These are phyloP conservation scores for Platerodrilus igneus DNA, from an alignment of 2,888 invertebrate species.

Conservation along the genomic window DNA sequence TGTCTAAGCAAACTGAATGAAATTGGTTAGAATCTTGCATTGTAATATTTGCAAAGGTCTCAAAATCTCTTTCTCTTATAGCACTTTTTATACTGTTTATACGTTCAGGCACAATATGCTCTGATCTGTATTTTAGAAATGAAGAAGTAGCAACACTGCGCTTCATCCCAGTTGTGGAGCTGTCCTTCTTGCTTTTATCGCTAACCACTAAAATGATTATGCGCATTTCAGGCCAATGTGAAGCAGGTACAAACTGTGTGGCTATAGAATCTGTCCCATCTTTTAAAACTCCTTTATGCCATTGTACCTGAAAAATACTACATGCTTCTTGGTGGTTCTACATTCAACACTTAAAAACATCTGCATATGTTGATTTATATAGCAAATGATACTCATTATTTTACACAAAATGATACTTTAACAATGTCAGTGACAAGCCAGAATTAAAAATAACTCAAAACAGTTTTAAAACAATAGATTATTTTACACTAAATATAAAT, in stretches of 20 bases:
- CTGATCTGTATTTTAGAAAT: conserved; percentile 69
- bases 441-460: too few relatives aligned
- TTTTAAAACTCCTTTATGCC: conserved; percentile 67
- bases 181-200: conserved; percentile 75
- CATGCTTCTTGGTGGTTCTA: too few relatives aligned
- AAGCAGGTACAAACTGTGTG: conserved; percentile 63
- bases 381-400: too few relatives aligned
- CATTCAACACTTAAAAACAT: too few relatives aligned
- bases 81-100: conserved; percentile 55
- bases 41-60: conserved; percentile 83
- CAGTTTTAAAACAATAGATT: too few relatives aligned
- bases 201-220: conserved; percentile 85
- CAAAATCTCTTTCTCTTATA: conserved; percentile 69
- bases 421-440: too few relatives aligned
- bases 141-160: conserved; percentile 74
- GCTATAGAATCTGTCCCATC: conserved; percentile 76
- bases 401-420: too few relatives aligned
- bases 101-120: conserved; percentile 68
- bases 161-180: conserved; percentile 89
- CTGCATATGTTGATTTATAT: too few relatives aligned
- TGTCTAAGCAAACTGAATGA: conserved; percentile 89
- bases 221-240: conserved; percentile 88
- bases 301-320: conserved; percentile 63
- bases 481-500: too few relatives aligned
- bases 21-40: conserved; percentile 98